A percentile compares a stretch with the other conserved stretches of the same genome.
Conservation (phyloP, 2,888 invertebrate species). For the Trachelus troglodyta region DNA sequence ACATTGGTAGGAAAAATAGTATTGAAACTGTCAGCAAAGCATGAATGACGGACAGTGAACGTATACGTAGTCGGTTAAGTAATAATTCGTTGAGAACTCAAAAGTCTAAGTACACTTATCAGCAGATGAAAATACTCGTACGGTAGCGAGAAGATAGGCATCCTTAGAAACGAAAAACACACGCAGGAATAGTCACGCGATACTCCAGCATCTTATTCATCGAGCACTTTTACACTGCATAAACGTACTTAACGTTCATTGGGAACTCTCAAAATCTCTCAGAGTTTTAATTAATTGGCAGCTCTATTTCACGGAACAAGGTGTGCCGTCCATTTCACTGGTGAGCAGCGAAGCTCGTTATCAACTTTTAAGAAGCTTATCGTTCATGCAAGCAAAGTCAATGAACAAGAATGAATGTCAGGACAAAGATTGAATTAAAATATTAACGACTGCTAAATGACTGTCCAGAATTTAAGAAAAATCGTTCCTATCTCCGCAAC, state of each 20-base stretch:
- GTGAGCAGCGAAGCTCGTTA: neutral
- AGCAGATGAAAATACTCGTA: neutral
- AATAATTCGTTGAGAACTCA: neutral
- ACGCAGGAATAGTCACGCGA: neutral
- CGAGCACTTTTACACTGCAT: neutral
- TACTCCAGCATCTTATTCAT: neutral
- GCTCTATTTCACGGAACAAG: neutral
- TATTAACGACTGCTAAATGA: neutral
- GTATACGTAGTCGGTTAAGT: neutral
- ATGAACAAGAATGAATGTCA: neutral
- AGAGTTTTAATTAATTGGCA: neutral
- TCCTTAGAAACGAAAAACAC: neutral
- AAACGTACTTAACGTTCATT: neutral
- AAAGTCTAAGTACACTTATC: neutral
- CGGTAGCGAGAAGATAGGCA: neutral
- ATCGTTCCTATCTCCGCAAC: neutral
- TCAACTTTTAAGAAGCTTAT: neutral
- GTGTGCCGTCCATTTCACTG: neutral
- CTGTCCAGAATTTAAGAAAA: neutral
- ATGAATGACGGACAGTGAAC: neutral
- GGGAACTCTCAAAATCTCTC: neutral
- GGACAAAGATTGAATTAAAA: neutral
- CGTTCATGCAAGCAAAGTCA: neutral
- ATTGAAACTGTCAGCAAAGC: too few relatives aligned
- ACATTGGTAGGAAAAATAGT: too few relatives aligned